Base-by-base conservation (phyloP, 2,113 vertebrate genomes). In the Nansenia antarctica region DNA sequence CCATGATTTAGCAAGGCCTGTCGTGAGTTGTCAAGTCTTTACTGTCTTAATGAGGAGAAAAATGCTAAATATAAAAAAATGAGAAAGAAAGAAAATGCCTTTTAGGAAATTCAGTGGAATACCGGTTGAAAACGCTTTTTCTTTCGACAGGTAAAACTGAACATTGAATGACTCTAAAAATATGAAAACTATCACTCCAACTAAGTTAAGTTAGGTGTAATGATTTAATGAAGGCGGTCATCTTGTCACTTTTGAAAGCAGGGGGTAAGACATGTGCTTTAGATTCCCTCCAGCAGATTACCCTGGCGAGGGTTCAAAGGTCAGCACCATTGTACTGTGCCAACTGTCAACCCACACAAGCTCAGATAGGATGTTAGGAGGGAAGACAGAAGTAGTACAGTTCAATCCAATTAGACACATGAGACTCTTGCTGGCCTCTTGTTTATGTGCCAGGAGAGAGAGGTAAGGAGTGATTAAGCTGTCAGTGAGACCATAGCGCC, bases 391-490 rank as follows among this genome's bases (percentile, higher is more conserved):
- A 14, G 20, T 7, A 9, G 5, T 29, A 57, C 24, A 57, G 22
- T 60, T 60, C 57, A 60, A 32, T 60, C 57, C 57, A n/a, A 34
- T 60, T 20, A 32, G 31, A 60, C 31, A 32, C 11, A 30, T 32
- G 31, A 60, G 12, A n/a, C 27, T 60, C 15, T 7, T 31, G 24
- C 53, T 29, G 52, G 24, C 52, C 8, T 15, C n/a, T 22, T 49
- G n/a, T n/a, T 49, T 2, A 49, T 49, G 45, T 49, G 45, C 45
- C 6, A 6, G 15, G 45, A 49, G 5, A 49, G 45, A 22, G 45
- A 42, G 39, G n/a, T 49, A n/a, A n/a, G n/a, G n/a, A n/a, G n/a
- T n/a, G n/a, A n/a, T n/a, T n/a, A n/a, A n/a, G n/a, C n/a, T n/a
- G n/a, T n/a, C n/a, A n/a, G n/a, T n/a, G n/a, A n/a, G n/a, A n/a